Evolutionary conservation across 2,797 vertebrate species (phyloP).

Genomic region (Carduelis carduelis): DNA sequence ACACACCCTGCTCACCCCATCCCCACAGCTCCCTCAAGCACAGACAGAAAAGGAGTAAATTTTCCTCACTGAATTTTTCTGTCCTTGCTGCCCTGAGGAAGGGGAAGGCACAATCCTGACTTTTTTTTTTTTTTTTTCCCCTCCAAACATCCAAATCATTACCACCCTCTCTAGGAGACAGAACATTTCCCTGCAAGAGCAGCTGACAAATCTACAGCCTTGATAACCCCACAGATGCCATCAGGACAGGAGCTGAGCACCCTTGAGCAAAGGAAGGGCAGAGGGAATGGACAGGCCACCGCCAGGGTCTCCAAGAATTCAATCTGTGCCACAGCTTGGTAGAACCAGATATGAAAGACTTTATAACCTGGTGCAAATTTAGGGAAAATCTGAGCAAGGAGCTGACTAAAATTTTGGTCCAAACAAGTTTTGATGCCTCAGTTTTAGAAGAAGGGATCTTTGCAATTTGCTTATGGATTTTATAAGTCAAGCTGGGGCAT

Average conservation of each 20-base stretch:
- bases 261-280: not conserved
- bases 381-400: not conserved
- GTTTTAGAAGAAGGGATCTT: not conserved
- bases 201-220: not conserved
- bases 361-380: not conserved
- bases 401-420: not conserved
- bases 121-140: not conserved
- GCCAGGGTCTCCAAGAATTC: not conserved
- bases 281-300: not conserved
- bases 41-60: not conserved
- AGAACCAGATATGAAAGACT: not conserved
- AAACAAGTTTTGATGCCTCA: not conserved
- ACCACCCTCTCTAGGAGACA: not conserved
- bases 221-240: not conserved
- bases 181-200: not conserved
- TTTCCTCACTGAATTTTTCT: not conserved
- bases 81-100: not conserved
- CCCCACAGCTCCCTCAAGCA: not conserved
- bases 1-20: not conserved
- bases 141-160: not conserved
- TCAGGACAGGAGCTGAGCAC: not conserved
- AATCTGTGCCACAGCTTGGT: not conserved
- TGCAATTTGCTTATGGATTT: not conserved
- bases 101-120: not conserved
- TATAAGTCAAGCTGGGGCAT: not conserved